Evolutionary conservation across 1,140 invertebrate species (phyloP), one percentile per base, ranked within the genome.

Genomic region (Phenacoccus solenopsis): DNA sequence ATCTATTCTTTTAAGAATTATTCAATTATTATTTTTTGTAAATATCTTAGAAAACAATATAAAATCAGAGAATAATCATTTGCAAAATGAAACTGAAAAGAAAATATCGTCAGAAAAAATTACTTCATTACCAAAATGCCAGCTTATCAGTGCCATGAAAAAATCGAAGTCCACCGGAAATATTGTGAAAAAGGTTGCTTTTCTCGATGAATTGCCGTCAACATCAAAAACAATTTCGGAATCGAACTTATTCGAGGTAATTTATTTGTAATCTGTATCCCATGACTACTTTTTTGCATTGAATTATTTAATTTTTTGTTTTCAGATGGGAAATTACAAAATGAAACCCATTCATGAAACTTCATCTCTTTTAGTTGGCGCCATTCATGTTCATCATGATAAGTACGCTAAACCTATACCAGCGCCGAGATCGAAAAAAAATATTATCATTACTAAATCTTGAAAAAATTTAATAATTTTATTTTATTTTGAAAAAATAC

Each of bases 141-240:
- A 64, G 25, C 25, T 64, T 1, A 27, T 64, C 16, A 64, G 59
- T 27, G 59, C 59, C 3, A 25, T 64, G 25, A 64, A 64, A 27
- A 64, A 64, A 64, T 64, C 59, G 10, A 64, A 64, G 25, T 64
- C 59, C 3, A 64, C 59, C 1, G 59, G 25, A 24, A 24, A 64
- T 25, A 64, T 64, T 24, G 25, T 25, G 21, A 64, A 27, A 27
- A 64, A 64, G 25, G 59, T 64, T 64, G 59, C 59, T 25, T 64
- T 64, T 27, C 9, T 16, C 4, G 59, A 64, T 24, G 59, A 64
- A 5, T 20, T 64, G 9, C 59, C 59, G 4, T 24, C 59, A 64
- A 25, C 25, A n/a, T n/a, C n/a, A 10, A 64, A 64, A 64, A 64
- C 59, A 5, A 10, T 27, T 25, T 64, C 25, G 10, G 59, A 64